Evolutionary conservation across 2,797 vertebrate species (phyloP).

Genomic region (Calcarius lapponicus): DNA sequence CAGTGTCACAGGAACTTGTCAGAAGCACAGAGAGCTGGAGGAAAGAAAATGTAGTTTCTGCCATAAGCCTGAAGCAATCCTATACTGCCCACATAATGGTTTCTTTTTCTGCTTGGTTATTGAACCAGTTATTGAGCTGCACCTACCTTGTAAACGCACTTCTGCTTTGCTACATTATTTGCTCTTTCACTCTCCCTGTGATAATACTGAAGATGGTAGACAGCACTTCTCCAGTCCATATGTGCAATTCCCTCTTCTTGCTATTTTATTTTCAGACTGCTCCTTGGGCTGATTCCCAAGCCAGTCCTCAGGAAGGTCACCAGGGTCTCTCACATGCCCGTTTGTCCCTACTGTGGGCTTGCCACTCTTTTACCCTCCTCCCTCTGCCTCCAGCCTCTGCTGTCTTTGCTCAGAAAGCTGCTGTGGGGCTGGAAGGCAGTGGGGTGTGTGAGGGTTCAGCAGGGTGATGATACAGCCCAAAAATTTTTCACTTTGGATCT

Average conservation of each 20-base stretch:
- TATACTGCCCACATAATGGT: rapidly evolving
- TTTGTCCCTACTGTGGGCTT: rapidly evolving
- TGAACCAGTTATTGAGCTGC: not conserved
- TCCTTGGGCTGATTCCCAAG: not conserved
- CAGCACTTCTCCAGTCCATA: rapidly evolving
- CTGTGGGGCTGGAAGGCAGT: not conserved
- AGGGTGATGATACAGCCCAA: not conserved
- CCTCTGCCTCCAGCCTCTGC: not conserved
- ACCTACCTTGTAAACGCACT: not conserved
- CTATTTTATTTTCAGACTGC: not conserved
- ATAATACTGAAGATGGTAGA: not conserved
- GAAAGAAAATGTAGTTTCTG: not conserved
- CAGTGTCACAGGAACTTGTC: not conserved
- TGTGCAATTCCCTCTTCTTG: not conserved
- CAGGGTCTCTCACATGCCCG: not conserved
- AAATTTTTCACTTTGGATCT: not conserved
- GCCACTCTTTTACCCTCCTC: not conserved
- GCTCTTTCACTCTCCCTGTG: not conserved
- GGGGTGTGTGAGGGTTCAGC: not conserved
- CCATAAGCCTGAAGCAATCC: not conserved
- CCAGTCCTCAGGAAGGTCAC: not conserved
- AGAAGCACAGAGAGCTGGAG: not conserved
- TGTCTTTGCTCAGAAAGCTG: not conserved
- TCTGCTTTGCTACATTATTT: not conserved
- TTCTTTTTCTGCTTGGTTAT: not conserved